Conservation (phyloP, 2,113 vertebrate species). For the Carollia perspicillata region DNA sequence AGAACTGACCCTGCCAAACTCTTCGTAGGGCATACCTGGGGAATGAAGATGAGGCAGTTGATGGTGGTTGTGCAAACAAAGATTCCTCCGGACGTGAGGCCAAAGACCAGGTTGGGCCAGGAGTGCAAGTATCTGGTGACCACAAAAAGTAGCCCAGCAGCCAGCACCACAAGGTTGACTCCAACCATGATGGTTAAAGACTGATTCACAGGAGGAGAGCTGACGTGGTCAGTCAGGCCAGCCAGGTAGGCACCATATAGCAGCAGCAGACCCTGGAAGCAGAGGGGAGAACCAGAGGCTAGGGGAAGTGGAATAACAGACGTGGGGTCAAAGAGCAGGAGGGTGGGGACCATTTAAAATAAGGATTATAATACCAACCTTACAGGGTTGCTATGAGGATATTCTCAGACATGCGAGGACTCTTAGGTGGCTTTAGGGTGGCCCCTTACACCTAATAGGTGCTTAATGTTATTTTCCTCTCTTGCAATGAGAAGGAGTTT, state of each 20-base stretch:
- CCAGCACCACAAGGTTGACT: constrained; percentile 87
- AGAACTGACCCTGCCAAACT: not conserved
- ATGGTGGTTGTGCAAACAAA: constrained; percentile 92
- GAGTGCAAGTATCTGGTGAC: constrained; percentile 87
- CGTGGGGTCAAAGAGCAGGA: not conserved
- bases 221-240: constrained; percentile 92
- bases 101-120: constrained; percentile 94
- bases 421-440: not conserved
- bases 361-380: not conserved
- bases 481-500: not conserved
- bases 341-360: not conserved
- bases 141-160: constrained; percentile 83
- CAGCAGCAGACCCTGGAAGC: constrained; percentile 88
- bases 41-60: constrained; percentile 96
- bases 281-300: not conserved
- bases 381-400: not conserved
- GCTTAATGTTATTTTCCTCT: not conserved
- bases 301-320: not conserved
- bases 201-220: constrained; percentile 96
- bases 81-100: constrained; percentile 92
- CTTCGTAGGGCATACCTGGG: constrained; percentile 82
- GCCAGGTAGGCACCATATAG: constrained; percentile 94
- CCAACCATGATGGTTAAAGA: constrained; percentile 92
- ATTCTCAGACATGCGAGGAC: not conserved
- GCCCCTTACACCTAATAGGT: not conserved